Conservation (phyloP, 2,888 invertebrate species). For the Platynereis dumerilii region DNA sequence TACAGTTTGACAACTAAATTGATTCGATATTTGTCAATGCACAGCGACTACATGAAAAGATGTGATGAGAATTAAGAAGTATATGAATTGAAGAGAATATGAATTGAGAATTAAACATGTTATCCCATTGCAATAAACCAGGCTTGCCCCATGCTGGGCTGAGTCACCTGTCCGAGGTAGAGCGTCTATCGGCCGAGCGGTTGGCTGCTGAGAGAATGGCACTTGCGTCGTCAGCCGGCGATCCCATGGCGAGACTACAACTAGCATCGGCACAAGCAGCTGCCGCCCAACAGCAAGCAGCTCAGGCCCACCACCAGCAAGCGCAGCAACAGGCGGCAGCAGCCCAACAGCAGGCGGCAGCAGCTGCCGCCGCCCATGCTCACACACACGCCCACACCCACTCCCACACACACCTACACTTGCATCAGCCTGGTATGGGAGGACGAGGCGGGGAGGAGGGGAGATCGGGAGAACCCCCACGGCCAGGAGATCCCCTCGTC, state of each 20-base stretch:
- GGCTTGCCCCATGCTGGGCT: no score
- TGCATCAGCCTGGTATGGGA: constrained; percentile 21
- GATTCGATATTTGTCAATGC: no score
- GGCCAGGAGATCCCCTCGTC: neutral
- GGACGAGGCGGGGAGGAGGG: neutral
- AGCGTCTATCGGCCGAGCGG: constrained; percentile 71
- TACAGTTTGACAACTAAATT: no score
- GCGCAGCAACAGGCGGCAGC: constrained; percentile 71
- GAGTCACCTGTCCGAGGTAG: constrained; percentile 33
- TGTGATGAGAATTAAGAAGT: no score
- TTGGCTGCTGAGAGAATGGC: constrained; percentile 65
- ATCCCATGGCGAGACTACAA: constrained; percentile 90
- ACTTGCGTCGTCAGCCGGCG: constrained; percentile 67
- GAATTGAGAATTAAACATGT: no score
- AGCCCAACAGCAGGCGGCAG: constrained; percentile 56
- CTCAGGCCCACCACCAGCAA: no score
- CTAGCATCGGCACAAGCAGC: constrained; percentile 69
- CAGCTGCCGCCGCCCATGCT: constrained; percentile 41
- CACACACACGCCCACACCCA: constrained; percentile 93
- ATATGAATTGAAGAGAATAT: no score
- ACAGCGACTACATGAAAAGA: no score
- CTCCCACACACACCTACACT: constrained; percentile 85
- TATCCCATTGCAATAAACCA: no score
- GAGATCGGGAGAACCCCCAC: neutral
- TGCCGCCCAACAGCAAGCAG: constrained; percentile 72